A percentile compares a stretch with the other conserved stretches of the same genome.
These are phyloP conservation scores for Molossus molossus DNA, from an alignment of 2,797 vertebrate species.

Conservation along the genomic window DNA sequence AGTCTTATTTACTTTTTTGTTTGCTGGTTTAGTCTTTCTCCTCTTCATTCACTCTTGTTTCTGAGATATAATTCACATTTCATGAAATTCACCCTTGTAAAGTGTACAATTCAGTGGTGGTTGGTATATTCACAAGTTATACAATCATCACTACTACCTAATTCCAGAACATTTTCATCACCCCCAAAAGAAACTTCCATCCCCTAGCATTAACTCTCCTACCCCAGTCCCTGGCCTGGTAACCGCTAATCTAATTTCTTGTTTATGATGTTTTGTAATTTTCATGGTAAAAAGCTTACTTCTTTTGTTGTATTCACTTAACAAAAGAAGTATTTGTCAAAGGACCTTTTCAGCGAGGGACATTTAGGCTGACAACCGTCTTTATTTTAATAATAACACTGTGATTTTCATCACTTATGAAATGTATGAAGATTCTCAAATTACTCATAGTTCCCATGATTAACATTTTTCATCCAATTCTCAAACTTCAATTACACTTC, in stretches of 20 bases:
- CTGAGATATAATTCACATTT: constrained; percentile 11
- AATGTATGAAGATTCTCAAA: neutral
- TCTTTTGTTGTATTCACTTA: constrained; percentile 8
- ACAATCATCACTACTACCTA: neutral
- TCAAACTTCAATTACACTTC: constrained; percentile 31
- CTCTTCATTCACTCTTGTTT: neutral
- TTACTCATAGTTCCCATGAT: neutral
- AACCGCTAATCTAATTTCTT: neutral
- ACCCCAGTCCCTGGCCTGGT: too few relatives aligned
- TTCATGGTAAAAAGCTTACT: neutral
- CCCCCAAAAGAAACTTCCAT: neutral
- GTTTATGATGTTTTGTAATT: neutral
- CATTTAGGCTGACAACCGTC: neutral
- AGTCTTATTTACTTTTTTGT: neutral
- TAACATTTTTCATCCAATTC: neutral
- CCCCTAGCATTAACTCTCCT: neutral
- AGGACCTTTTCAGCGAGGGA: neutral
- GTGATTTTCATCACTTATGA: neutral
- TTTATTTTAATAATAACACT: neutral
- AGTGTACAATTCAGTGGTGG: neutral
- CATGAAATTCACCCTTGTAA: neutral
- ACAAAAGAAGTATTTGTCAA: constrained; percentile 19
- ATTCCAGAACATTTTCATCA: constrained; percentile 27
- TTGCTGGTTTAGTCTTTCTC: neutral
- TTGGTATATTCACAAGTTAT: neutral